Percentiles rank a stretch among this genome's conserved stretches.
Conservation (phyloP, 2,888 invertebrate species). For the Pteria penguin region DNA sequence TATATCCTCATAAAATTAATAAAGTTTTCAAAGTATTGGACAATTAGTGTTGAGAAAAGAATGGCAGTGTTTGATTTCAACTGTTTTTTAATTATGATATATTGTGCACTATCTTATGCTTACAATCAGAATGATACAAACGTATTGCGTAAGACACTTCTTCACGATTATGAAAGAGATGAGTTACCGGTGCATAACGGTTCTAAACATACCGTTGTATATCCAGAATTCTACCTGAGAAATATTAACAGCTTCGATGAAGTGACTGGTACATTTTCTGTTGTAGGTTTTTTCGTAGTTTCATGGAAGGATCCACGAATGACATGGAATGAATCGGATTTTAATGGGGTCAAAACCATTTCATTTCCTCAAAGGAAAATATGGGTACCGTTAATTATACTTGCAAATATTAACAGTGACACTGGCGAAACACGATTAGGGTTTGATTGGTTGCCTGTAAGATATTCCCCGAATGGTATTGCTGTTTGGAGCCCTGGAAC, state of each 20-base stretch:
- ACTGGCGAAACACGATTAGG: background rate
- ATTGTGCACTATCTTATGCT: background rate
- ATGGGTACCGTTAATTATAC: background rate
- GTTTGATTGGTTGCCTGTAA: background rate
- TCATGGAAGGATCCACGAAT: background rate
- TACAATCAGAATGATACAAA: background rate
- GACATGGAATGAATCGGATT: background rate
- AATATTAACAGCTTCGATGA: background rate
- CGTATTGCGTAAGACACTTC: background rate
- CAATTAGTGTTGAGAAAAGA: too few relatives aligned
- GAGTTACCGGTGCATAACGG: background rate
- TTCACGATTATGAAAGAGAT: background rate
- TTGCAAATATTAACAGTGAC: background rate
- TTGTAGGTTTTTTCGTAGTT: background rate
- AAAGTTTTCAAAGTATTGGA: too few relatives aligned
- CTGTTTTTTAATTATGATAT: too few relatives aligned
- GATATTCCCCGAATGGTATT: background rate
- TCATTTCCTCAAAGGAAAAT: background rate
- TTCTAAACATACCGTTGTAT: background rate
- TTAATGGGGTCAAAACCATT: background rate
- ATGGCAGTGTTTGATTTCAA: too few relatives aligned
- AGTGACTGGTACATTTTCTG: background rate
- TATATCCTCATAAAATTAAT: too few relatives aligned
- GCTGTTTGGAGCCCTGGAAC: background rate
- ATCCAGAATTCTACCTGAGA: background rate